Percentiles rank a stretch among this genome's conserved stretches.
phyloP scores from a whole-genome alignment of 2,797 vertebrate species.

The Siniperca scherzeri region DNA sequence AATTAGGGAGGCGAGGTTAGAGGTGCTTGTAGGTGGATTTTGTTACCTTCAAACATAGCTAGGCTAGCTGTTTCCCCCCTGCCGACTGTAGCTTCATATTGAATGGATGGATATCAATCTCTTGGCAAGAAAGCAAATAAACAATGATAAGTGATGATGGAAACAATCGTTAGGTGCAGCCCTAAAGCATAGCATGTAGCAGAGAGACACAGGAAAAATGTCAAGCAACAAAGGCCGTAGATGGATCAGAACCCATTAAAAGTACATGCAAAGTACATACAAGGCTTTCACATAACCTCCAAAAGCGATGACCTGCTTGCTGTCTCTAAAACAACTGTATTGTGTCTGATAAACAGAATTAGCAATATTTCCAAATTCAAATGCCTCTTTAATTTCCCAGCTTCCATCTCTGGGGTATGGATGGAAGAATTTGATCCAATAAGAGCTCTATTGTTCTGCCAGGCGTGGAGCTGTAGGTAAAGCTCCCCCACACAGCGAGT shows the following conservation, averaged over 20 bases:
- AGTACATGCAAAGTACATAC: not conserved
- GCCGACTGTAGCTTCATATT: not conserved
- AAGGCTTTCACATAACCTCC: not conserved
- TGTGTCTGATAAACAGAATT: constrained; percentile 1
- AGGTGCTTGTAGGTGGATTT: not conserved
- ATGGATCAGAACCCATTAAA: not conserved
- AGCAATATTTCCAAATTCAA: constrained; percentile 44
- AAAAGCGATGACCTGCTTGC: not conserved
- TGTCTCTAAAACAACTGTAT: not conserved
- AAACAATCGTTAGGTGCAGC: not conserved
- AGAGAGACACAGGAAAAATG: not conserved
- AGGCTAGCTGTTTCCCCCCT: not conserved
- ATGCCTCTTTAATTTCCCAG: constrained; percentile 40
- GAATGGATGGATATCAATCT: not conserved
- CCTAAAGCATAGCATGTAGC: not conserved
- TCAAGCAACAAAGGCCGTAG: not conserved
- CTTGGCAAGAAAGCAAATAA: not conserved
- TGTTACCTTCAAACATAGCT: not conserved
- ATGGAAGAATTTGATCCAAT: constrained; percentile 64
- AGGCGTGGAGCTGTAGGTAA: constrained; percentile 55
- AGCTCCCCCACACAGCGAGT: constrained; percentile 46
- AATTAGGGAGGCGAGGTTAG: not conserved
- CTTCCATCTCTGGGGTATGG: constrained; percentile 45
- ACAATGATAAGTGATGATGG: not conserved
- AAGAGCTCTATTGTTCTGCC: constrained; percentile 72